Base-by-base conservation (phyloP, 2,888 invertebrate genomes). In the Dasypolia templi region DNA sequence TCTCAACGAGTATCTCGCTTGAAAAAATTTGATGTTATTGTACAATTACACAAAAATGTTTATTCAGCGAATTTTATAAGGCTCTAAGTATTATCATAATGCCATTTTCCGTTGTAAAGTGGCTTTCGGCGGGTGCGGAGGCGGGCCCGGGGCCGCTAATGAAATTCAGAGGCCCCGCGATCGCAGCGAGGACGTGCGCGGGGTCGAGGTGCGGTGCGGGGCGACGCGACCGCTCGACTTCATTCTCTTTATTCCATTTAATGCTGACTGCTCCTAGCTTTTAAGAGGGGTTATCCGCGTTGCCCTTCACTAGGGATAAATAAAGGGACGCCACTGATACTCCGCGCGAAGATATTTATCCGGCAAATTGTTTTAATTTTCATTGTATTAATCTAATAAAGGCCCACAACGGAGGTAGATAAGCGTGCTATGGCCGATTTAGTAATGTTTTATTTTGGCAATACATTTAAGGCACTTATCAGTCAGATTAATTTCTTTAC, bases 281-380 rank as follows among this genome's bases (percentile, higher is more conserved):
- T 96, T 95, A 95, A 95, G 96, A 95, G 96, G 96, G 96, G 96
- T 95, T 95, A 96, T 96, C 95, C 95, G 93, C 92, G 93, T 94
- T 94, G 95, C 96, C 96, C 96, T 95, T 94, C 94, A 93, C 93
- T 92, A 93, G 89, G 95, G 94, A 95, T 95, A 95, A 95, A 95
- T 93, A 94, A 93, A 94, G 95, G 95, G 95, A 94, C 91, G 94
- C 95, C 94, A 95, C 94, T 94, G 95, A 96, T 95, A 95, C 94
- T 94, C 90, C 86, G 93, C 92, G 93, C 92, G 92, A 94, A 95
- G 96, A 96, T 96, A 96, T 96, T 96, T 96, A 96, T 95, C 96
- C 95, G 95, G 96, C 96, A 96, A 96, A 96, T 96, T 96, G 96
- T 96, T 96, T 96, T 96, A 96, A 96, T 96, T 96, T 96, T 96